phyloP scores from a whole-genome alignment of 2,113 vertebrate species.

The Nothocercus julius region DNA sequence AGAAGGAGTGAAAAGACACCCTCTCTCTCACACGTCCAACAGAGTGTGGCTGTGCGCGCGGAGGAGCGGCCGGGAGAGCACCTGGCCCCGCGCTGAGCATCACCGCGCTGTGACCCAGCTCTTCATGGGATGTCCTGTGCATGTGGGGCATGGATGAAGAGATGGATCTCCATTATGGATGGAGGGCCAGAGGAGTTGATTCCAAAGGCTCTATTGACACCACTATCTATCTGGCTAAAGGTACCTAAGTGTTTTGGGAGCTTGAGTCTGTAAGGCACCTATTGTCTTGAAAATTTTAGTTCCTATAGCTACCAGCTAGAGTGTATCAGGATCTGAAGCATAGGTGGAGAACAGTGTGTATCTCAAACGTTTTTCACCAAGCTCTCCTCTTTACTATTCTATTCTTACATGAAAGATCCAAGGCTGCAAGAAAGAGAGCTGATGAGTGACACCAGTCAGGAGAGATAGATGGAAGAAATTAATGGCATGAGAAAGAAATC shows the following conservation, averaged over 20 bases:
- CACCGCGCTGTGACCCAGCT: rapidly evolving
- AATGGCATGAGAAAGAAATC: neutral
- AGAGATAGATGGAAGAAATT: neutral
- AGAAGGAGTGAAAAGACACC: slow-evolving; percentile 18
- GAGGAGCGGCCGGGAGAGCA: neutral
- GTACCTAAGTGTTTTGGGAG: neutral
- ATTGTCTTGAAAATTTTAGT: neutral
- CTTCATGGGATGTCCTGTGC: neutral
- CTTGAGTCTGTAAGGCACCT: neutral
- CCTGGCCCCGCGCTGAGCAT: rapidly evolving
- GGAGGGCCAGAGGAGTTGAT: neutral
- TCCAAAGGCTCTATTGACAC: neutral
- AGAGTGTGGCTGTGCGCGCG: neutral
- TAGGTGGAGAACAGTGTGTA: no score
- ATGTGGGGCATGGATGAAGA: rapidly evolving
- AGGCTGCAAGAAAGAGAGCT: neutral
- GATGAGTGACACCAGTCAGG: neutral
- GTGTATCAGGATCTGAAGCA: neutral
- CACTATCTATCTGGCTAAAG: neutral
- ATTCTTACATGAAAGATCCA: neutral
- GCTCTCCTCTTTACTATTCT: neutral
- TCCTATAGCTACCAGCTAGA: neutral
- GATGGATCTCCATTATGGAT: no score
- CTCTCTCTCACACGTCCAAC: neutral
- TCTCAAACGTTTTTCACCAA: neutral